Evolutionary conservation across 1,140 invertebrate species (phyloP).

Genomic region (Polyergus mexicanus): DNA sequence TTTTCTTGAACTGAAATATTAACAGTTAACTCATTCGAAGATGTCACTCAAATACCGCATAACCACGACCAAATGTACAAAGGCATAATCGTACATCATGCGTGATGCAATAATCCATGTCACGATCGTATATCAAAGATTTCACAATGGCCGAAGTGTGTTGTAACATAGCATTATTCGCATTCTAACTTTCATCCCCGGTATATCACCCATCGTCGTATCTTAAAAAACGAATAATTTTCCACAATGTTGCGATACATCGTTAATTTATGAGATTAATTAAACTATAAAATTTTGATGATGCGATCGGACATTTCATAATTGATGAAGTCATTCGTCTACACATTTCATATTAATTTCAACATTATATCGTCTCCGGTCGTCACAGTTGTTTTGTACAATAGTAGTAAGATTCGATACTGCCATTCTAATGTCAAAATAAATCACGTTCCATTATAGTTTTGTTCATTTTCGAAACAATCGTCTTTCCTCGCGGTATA

Average conservation of each 20-base stretch:
- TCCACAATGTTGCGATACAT: neutral
- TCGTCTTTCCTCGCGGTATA: slow-evolving; percentile 13
- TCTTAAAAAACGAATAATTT: neutral
- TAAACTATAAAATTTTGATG: neutral
- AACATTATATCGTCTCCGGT: neutral
- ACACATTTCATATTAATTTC: slow-evolving; percentile 13
- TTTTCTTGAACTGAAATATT: slow-evolving; percentile 46
- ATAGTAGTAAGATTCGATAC: neutral
- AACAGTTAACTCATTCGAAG: slow-evolving; percentile 52
- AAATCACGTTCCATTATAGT: slow-evolving; percentile 12
- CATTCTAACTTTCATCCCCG: neutral
- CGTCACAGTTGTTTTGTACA: neutral
- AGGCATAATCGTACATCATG: slow-evolving; percentile 53
- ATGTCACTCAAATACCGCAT: slow-evolving; percentile 34
- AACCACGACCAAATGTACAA: neutral
- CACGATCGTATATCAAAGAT: slow-evolving; percentile 28
- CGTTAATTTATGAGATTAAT: slow-evolving; percentile 7
- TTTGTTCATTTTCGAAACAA: neutral
- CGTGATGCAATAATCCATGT: slow-evolving; percentile 31
- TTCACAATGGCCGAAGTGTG: slow-evolving; percentile 30
- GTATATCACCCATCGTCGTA: neutral
- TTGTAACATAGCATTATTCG: slow-evolving; percentile 28
- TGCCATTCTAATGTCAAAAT: neutral
- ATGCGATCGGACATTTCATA: neutral
- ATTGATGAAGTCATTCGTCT: slow-evolving; percentile 8